A percentile compares a stretch with the other conserved stretches of the same genome.
Evolutionary conservation across 2,113 vertebrate species (phyloP).

Genomic region (Oreocharis arfaki): DNA sequence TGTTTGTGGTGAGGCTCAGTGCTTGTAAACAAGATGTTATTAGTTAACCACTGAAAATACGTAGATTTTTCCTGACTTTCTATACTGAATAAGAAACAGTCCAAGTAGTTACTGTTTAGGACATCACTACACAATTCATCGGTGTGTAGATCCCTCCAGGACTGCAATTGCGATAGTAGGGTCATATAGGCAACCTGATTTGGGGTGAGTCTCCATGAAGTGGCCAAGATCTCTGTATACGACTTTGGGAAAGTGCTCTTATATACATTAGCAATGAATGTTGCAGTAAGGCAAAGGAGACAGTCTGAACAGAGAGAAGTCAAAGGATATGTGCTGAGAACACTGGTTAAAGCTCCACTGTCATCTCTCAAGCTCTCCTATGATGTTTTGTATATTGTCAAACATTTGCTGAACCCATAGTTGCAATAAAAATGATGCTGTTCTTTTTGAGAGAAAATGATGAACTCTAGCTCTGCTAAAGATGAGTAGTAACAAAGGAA

Average conservation of each 20-base stretch:
- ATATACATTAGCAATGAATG: not conserved
- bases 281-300: not conserved
- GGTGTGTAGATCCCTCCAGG: not conserved
- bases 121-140: not conserved
- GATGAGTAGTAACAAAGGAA: not conserved
- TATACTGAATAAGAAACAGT: not conserved
- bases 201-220: not conserved
- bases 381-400: not conserved
- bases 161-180: not conserved
- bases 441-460: not conserved
- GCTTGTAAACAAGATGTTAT: not conserved
- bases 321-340: not conserved
- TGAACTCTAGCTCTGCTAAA: not conserved
- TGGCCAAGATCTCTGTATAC: not conserved
- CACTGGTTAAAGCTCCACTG: not conserved
- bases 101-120: not conserved
- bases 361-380: not conserved
- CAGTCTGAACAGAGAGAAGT: not conserved
- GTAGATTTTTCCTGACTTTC: not conserved
- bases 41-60: not conserved
- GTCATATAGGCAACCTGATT: not conserved
- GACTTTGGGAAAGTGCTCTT: not conserved
- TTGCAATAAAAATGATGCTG: not conserved
- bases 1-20: not conserved
- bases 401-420: not conserved